Conservation (phyloP, 37 sponge, comb jelly and placozoan species). For the Halisarca cf. caerulea region DNA sequence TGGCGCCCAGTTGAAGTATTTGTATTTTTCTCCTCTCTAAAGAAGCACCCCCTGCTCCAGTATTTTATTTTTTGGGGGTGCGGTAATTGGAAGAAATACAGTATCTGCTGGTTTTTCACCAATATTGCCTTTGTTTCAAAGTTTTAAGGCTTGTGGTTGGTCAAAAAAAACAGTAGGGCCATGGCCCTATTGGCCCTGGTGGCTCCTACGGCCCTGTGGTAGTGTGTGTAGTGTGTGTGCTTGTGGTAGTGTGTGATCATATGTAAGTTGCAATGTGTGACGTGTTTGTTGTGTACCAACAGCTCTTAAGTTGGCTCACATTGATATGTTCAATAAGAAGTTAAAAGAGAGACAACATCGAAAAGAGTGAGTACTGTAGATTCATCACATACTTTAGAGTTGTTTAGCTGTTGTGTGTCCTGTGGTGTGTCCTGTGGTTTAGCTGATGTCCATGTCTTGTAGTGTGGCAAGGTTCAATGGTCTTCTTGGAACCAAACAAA, state of each 20-base stretch:
- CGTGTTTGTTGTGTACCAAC: background rate
- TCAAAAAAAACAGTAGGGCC: no score
- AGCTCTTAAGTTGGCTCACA: slow-evolving; percentile 75
- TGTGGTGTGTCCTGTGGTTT: background rate
- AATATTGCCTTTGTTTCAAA: no score
- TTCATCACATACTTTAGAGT: no score
- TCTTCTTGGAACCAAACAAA: slow-evolving; percentile 1
- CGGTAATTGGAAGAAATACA: no score
- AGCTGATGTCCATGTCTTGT: background rate
- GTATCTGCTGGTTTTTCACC: no score
- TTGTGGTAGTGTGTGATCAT: background rate
- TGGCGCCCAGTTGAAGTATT: no score
- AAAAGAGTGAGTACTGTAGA: slow-evolving; percentile 35
- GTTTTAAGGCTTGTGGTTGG: no score
- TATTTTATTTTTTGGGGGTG: no score
- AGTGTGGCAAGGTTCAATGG: background rate
- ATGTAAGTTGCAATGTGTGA: background rate
- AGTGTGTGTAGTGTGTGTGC: background rate
- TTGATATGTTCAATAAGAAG: slow-evolving; percentile 76
- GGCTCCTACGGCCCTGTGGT: background rate
- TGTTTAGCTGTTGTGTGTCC: background rate
- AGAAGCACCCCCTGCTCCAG: no score
- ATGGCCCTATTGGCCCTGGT: no score
- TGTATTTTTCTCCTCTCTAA: no score
- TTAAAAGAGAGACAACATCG: slow-evolving; percentile 68